These are phyloP conservation scores for Chloroceryle aenea DNA, from an alignment of 2,113 vertebrate species.

Conservation along the genomic window DNA sequence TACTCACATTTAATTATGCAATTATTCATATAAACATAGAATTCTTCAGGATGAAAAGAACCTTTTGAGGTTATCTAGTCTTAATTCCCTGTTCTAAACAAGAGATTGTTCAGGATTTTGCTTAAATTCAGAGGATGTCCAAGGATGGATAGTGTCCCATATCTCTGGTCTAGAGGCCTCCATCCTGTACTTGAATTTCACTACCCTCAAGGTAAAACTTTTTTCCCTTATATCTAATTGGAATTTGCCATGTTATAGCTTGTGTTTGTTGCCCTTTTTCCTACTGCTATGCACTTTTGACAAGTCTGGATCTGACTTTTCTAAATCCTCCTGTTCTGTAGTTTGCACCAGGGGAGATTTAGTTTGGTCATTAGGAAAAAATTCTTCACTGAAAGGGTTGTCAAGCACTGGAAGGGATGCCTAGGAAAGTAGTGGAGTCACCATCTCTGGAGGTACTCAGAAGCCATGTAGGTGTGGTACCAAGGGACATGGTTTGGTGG, in stretches of 20 bases:
- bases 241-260: background rate
- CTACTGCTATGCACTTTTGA: background rate
- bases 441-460: background rate
- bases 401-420: no score
- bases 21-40: background rate
- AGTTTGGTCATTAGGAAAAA: no score
- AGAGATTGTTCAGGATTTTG: background rate
- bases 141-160: background rate
- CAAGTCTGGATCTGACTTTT: background rate
- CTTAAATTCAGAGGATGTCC: background rate
- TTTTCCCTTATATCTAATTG: background rate
- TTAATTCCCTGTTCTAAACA: background rate
- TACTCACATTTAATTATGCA: background rate
- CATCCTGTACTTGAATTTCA: background rate
- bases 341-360: no score
- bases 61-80: background rate
- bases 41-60: background rate
- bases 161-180: background rate
- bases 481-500: background rate
- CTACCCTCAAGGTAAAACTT: rapidly evolving
- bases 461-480: background rate
- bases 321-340: background rate
- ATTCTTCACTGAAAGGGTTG: no score
- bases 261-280: background rate
- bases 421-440: background rate